Evolutionary conservation across 2,113 vertebrate species (phyloP).

Genomic region (Myocastor coypus): DNA sequence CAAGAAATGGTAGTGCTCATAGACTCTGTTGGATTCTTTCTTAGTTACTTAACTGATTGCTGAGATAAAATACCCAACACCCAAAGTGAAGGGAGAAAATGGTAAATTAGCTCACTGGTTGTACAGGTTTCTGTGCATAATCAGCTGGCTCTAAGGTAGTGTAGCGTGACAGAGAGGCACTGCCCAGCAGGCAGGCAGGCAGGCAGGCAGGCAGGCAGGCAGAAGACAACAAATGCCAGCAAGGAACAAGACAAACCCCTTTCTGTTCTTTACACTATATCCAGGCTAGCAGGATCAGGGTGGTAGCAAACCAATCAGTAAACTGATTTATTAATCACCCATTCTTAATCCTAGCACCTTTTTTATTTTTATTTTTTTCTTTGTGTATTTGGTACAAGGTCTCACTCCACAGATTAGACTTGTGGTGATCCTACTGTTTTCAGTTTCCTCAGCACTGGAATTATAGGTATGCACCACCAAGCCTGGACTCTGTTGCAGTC

Average conservation of each 20-base stretch:
- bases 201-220: not conserved
- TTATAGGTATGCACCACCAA: no score
- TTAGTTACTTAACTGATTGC: not conserved
- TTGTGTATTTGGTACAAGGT: no score
- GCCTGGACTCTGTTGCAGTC: no score
- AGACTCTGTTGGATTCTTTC: not conserved
- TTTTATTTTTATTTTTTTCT: no score
- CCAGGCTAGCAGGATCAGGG: not conserved
- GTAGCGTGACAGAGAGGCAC: not conserved
- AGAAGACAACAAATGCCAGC: not conserved
- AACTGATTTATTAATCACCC: no score
- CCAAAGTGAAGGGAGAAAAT: not conserved
- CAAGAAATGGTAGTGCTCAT: not conserved
- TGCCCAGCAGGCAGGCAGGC: not conserved
- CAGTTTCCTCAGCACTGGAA: no score
- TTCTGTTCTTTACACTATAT: not conserved
- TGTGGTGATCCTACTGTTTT: no score
- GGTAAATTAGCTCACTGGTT: not conserved
- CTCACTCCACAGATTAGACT: no score
- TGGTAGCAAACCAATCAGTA: not conserved
- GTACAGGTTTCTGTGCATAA: not conserved
- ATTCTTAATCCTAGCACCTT: no score
- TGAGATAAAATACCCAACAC: not conserved
- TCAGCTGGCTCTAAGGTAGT: not conserved
- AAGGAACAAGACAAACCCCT: not conserved